These are phyloP conservation scores for Auanema freiburgensis DNA, from an alignment of 2,888 invertebrate species.

Conservation along the genomic window DNA sequence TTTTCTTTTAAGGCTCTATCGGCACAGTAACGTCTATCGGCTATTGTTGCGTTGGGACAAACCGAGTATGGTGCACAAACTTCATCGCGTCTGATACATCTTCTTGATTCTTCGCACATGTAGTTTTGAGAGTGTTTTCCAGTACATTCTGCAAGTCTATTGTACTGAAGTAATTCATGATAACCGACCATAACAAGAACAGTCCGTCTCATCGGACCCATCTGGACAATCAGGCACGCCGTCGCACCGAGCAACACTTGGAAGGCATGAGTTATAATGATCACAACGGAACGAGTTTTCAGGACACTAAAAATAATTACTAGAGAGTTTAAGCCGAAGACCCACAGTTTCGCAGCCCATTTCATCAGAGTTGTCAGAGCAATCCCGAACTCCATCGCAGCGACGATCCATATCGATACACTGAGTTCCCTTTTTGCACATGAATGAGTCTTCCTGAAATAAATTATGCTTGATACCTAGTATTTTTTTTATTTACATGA, in stretches of 20 bases:
- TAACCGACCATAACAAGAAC: conserved; percentile 45
- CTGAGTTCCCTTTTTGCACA: conserved; percentile 25
- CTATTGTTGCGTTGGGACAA: conserved; percentile 50
- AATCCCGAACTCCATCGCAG: conserved; percentile 52
- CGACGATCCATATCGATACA: conserved; percentile 25
- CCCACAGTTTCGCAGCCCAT: conserved; percentile 31
- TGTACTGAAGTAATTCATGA: not conserved
- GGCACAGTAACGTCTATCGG: conserved; percentile 37
- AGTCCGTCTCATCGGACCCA: conserved; percentile 50
- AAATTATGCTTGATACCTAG: not conserved
- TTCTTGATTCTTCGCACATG: conserved; percentile 44
- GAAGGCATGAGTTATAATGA: conserved; percentile 41
- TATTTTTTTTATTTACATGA: not conserved
- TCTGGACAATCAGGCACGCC: conserved; percentile 51
- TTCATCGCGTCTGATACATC: conserved; percentile 50
- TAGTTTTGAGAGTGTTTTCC: conserved; percentile 45
- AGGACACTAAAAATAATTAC: conserved; percentile 23
- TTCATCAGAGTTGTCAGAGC: conserved; percentile 49
- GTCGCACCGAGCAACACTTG: conserved; percentile 42
- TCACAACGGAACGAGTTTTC: conserved; percentile 36
- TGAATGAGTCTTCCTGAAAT: conserved; percentile 19
- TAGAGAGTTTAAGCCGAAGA: not conserved
- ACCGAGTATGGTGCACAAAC: conserved; percentile 53
- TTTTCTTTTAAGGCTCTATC: conserved; percentile 2
- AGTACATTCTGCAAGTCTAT: conserved; percentile 40